Evolutionary conservation across 2,113 vertebrate genomes (phyloP).

Genomic region (Recurvirostra avosetta): DNA sequence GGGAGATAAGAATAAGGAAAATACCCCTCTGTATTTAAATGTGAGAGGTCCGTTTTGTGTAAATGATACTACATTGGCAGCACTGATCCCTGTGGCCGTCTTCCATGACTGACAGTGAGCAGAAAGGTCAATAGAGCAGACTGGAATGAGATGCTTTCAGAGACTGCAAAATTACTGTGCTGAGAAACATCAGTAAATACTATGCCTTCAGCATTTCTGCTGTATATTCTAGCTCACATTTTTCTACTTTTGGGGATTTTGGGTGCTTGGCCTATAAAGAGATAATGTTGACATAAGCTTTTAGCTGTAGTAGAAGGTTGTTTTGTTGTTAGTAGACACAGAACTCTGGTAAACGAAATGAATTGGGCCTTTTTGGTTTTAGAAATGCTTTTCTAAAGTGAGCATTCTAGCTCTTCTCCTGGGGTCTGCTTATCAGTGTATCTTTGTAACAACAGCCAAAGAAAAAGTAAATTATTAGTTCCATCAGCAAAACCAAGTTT

Average conservation of each 20-base stretch:
- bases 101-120: not conserved
- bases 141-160: not conserved
- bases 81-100: not conserved
- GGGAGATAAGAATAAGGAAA: not conserved
- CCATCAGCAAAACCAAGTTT: not conserved
- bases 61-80: not conserved
- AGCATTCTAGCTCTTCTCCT: not conserved
- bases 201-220: not conserved
- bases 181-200: not conserved
- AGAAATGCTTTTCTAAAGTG: not conserved
- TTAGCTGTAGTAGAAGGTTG: not conserved
- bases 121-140: not conserved
- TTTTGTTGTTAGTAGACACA: not conserved
- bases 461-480: not conserved
- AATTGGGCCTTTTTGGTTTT: not conserved
- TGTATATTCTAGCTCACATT: not conserved
- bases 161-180: not conserved
- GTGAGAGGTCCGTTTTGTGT: not conserved
- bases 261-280: not conserved
- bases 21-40: not conserved
- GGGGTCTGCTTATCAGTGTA: not conserved
- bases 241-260: not conserved
- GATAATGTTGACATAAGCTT: not conserved
- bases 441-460: not conserved
- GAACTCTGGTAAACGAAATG: not conserved